Conservation (phyloP, 35 echinoderm and acorn worm genomes). For the Diadema setosum region DNA sequence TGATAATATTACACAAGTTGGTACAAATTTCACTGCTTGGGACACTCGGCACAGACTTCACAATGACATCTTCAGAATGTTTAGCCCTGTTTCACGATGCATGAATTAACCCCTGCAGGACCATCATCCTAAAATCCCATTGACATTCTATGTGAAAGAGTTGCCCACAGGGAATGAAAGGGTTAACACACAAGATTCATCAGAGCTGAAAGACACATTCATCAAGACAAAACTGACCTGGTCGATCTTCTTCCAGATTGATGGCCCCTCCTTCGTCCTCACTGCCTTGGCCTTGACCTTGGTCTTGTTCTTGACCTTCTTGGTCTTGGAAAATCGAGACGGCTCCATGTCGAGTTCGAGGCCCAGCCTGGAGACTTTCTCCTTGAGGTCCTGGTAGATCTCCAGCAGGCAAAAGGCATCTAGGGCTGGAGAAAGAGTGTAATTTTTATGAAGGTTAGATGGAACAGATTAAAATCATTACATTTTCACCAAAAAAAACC, state of each 20-base stretch:
- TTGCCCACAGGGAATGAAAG: background rate
- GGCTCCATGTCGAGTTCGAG: slow-evolving; percentile 60
- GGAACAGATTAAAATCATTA: too few relatives aligned
- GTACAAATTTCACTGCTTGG: too few relatives aligned
- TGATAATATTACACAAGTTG: too few relatives aligned
- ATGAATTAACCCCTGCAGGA: too few relatives aligned
- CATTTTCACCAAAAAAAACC: too few relatives aligned
- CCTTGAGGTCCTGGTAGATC: slow-evolving; percentile 64
- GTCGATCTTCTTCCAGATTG: background rate
- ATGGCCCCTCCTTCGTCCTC: background rate
- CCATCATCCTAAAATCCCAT: too few relatives aligned
- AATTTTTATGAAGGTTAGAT: background rate
- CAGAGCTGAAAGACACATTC: background rate
- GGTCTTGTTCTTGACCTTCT: background rate
- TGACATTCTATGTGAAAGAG: too few relatives aligned
- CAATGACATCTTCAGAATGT: too few relatives aligned
- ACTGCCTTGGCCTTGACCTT: slow-evolving; percentile 16
- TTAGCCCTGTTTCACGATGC: too few relatives aligned
- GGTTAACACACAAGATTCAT: too few relatives aligned
- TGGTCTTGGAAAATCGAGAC: background rate
- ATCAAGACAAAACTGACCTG: background rate
- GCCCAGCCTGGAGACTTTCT: background rate
- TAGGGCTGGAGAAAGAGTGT: slow-evolving; percentile 19
- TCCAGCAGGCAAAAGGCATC: slow-evolving; percentile 92
- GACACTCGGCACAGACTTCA: too few relatives aligned